A percentile compares a stretch with the other conserved stretches of the same genome.
These are phyloP conservation scores for Cantharis lateralis DNA, from an alignment of 2,888 invertebrate genomes.

Conservation along the genomic window DNA sequence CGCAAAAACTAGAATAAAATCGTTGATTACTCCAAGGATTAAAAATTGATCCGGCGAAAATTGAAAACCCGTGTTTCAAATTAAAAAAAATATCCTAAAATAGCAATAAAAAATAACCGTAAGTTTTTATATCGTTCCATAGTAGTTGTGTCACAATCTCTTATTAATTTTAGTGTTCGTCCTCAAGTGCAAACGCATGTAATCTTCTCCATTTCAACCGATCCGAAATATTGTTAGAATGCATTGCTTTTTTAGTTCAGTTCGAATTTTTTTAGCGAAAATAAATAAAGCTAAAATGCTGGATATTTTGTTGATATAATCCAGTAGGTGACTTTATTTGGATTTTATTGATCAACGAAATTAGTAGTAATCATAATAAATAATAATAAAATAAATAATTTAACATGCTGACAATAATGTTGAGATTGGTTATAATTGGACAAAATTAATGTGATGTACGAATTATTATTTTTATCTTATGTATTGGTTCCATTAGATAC, in stretches of 20 bases:
- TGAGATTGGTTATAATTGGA: no score
- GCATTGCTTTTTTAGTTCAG: not conserved
- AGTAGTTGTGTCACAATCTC: not conserved
- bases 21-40: not conserved
- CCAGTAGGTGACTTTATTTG: not conserved
- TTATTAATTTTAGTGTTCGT: not conserved
- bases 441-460: no score
- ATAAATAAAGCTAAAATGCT: not conserved
- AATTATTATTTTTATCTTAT: no score
- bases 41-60: not conserved
- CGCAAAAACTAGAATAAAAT: not conserved
- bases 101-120: not conserved
- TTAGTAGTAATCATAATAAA: no score
- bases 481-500: no score
- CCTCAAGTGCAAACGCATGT: not conserved
- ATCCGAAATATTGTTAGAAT: not conserved
- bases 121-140: not conserved
- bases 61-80: not conserved
- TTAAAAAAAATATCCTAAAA: not conserved
- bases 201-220: not conserved
- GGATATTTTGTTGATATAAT: not conserved
- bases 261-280: not conserved
- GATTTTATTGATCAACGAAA: no score
- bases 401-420: no score
- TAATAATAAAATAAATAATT: no score